phyloP scores from a whole-genome alignment of 2,888 invertebrate genomes.

The Frankliniella fusca region DNA sequence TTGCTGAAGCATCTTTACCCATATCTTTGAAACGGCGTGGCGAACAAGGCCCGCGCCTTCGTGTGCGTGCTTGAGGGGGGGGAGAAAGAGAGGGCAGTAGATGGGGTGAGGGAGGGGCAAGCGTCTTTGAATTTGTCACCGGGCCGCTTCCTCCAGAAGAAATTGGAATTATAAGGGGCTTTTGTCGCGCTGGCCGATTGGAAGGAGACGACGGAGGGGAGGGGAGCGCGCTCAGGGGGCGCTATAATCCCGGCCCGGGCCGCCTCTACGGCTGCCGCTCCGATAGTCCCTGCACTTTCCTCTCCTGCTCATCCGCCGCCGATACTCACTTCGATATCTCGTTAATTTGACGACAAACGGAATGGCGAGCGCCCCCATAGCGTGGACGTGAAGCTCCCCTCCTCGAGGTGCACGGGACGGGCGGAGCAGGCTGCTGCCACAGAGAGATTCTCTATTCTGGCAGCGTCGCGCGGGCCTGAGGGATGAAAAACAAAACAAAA shows the following conservation, averaged over 20 bases:
- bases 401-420: too few species aligned
- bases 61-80: neutral
- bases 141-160: neutral
- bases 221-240: neutral
- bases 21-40: neutral
- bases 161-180: neutral
- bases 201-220: neutral
- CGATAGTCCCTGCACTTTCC: too few species aligned
- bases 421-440: too few species aligned
- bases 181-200: neutral
- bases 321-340: too few species aligned
- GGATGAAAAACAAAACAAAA: too few species aligned
- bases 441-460: too few species aligned
- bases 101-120: neutral
- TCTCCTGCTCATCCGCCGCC: too few species aligned
- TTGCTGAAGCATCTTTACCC: constrained; percentile 9
- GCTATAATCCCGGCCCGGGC: neutral
- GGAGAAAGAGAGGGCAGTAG: neutral
- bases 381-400: too few species aligned
- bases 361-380: too few species aligned
- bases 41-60: neutral
- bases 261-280: too few species aligned
- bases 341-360: too few species aligned
- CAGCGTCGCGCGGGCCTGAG: too few species aligned
- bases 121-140: neutral